These are phyloP conservation scores for Cistogaster globosa DNA, from an alignment of 2,888 invertebrate genomes.

Conservation along the genomic window DNA sequence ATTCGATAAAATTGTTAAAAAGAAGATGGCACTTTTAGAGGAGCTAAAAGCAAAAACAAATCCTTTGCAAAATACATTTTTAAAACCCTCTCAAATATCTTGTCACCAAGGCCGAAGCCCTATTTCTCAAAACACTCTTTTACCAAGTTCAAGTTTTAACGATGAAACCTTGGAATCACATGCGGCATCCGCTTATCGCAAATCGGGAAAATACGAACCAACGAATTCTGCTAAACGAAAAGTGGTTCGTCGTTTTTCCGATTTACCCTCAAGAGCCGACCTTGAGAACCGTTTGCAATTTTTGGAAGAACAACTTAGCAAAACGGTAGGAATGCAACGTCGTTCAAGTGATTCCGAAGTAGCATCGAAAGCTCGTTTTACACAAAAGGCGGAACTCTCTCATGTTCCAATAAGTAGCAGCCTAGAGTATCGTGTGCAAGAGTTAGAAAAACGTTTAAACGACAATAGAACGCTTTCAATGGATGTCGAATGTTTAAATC, in stretches of 20 bases:
- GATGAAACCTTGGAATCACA: slow-evolving; percentile 82
- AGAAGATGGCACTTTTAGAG: slow-evolving; percentile 77
- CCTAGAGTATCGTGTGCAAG: slow-evolving; percentile 78
- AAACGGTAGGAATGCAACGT: slow-evolving; percentile 81
- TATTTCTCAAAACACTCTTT: slow-evolving; percentile 72
- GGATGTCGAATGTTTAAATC: slow-evolving; percentile 75
- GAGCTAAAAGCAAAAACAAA: slow-evolving; percentile 78
- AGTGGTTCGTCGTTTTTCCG: slow-evolving; percentile 82
- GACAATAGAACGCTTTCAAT: slow-evolving; percentile 74
- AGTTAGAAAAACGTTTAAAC: slow-evolving; percentile 79
- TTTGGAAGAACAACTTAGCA: slow-evolving; percentile 79
- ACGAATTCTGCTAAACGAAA: slow-evolving; percentile 73
- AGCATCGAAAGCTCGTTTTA: slow-evolving; percentile 75
- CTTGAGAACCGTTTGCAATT: slow-evolving; percentile 81
- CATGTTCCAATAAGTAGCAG: slow-evolving; percentile 43
- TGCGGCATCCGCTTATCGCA: slow-evolving; percentile 80
- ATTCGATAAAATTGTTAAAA: slow-evolving; percentile 10
- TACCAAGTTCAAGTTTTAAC: slow-evolving; percentile 65
- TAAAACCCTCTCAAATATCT: slow-evolving; percentile 79
- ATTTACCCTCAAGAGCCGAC: slow-evolving; percentile 81
- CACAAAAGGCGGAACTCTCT: not conserved
- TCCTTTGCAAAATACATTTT: slow-evolving; percentile 74
- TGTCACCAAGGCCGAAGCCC: slow-evolving; percentile 74
- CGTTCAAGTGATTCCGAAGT: slow-evolving; percentile 82
- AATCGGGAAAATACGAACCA: slow-evolving; percentile 79